These are phyloP conservation scores for Oncorhynchus kisutch DNA, from an alignment of 2,113 vertebrate genomes.

Conservation along the genomic window DNA sequence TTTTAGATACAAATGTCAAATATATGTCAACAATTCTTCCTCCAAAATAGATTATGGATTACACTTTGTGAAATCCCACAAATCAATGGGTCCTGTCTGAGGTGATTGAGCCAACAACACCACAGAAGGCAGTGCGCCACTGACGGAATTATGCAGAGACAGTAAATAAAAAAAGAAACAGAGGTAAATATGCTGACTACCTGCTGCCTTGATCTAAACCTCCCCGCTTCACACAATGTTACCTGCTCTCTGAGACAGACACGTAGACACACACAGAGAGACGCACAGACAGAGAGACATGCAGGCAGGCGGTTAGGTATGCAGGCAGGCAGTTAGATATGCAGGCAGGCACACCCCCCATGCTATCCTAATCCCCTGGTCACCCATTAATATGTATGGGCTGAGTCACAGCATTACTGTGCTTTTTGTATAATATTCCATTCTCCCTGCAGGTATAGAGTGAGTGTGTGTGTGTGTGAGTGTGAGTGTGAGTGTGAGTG, in stretches of 20 bases:
- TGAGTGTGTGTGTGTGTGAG: no score
- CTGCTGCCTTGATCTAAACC: constrained; percentile 20
- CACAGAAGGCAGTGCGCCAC: constrained; percentile 10
- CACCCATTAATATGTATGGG: constrained; percentile 51
- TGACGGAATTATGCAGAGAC: constrained; percentile 9
- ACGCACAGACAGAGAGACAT: not conserved
- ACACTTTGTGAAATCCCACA: no score
- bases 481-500: no score
- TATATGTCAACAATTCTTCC: no score
- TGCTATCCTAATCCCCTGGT: constrained; percentile 23
- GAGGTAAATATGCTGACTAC: constrained; percentile 39
- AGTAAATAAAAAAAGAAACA: constrained; percentile 50
- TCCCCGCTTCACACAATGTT: constrained; percentile 8
- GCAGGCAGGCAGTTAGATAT: no score
- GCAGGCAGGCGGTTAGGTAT: constrained; percentile 7
- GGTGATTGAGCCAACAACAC: constrained; percentile 15
- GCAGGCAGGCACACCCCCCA: not conserved
- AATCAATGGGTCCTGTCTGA: not conserved
- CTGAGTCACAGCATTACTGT: constrained; percentile 1
- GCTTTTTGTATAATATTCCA: constrained; percentile 27
- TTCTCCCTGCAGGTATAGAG: constrained; percentile 4
- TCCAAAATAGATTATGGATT: no score
- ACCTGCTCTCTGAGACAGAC: constrained; percentile 6
- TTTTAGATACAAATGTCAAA: no score
- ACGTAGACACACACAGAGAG: not conserved